Base-by-base conservation (phyloP, 2,113 vertebrate species). In the Haemorhous mexicanus region DNA sequence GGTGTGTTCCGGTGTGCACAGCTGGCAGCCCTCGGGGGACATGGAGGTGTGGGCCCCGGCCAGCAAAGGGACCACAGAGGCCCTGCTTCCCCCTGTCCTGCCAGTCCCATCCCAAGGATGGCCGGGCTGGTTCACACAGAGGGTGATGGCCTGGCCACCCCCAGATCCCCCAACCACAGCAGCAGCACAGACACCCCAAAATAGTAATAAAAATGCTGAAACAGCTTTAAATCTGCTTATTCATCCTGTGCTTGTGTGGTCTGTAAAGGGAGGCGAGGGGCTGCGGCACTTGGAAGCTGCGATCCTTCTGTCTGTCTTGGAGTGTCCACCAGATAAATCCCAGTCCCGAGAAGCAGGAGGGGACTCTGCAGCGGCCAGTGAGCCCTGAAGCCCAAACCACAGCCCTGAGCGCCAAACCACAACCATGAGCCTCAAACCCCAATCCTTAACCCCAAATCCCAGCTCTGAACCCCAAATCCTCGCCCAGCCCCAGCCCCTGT, bases 101-200 rank as follows among this genome's bases (percentile, higher is more conserved):
- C 58, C 2, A 10, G 23, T 27, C 67, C 86, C 6, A 0, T 30
- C 37, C 72, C 4, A 2, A 53, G 72, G 61, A 58, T 2, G 10
- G 19, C 39, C 0, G 0, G 35, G 44, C 49, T 73, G 47, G 16
- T 19, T 2, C 0, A 9, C 39, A 43, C 11, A 4, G 26, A 8
- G 20, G 28, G 9, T 0, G 3, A 58, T 24, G 52, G 50, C 50
- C 43, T 3, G 5, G 52, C n/a, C 46, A 30, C 20, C 1, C 0
- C 39, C 73, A 63, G 32, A 16, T 5, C 28, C 55, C 28, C 16
- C 32, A 59, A 32, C 44, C 33, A 5, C 1, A 0, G 73, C 64
- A 46, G 53, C 21, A 13, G 49, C 61, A 53, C 4, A 0, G 33
- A 35, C 32, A 32, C 53, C 41, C 50, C 12, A 52, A 79, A 76